phyloP scores from a whole-genome alignment of 2,888 invertebrate genomes.

The Lepeophtheirus nordmannii region DNA sequence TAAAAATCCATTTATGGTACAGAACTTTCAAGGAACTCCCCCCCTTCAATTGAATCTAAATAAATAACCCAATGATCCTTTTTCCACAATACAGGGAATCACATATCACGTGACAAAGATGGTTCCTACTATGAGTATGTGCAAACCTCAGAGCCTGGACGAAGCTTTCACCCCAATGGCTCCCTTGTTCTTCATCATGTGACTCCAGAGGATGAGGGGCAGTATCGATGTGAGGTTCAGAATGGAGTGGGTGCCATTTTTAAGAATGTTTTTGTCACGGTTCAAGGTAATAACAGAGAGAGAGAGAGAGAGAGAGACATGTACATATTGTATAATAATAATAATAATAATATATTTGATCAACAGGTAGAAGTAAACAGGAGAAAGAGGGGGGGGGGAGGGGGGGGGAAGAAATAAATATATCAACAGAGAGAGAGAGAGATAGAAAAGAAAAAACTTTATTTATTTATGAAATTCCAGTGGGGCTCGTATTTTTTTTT shows the following conservation, averaged over 20 bases:
- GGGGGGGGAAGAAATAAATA: too few species aligned
- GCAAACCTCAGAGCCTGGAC: neutral
- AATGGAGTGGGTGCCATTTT: neutral
- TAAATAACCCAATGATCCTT: too few species aligned
- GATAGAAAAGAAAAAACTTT: too few species aligned
- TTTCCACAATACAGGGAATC: neutral
- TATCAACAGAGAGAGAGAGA: too few species aligned
- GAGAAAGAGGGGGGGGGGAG: neutral
- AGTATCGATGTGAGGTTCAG: conserved; percentile 3
- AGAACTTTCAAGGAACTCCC: too few species aligned
- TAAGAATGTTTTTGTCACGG: neutral
- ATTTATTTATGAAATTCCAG: too few species aligned
- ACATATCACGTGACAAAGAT: neutral
- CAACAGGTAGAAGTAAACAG: neutral
- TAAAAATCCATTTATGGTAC: too few species aligned
- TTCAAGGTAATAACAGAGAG: neutral
- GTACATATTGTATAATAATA: too few species aligned
- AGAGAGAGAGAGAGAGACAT: too few species aligned
- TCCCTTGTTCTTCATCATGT: conserved; percentile 4
- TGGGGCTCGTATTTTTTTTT: too few species aligned
- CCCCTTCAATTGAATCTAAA: too few species aligned
- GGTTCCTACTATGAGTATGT: conserved; percentile 11
- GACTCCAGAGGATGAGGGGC: neutral
- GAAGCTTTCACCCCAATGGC: conserved; percentile 12
- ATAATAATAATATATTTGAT: neutral